phyloP scores from a whole-genome alignment of 2,797 vertebrate genomes.

The Sebastes glaucus region DNA sequence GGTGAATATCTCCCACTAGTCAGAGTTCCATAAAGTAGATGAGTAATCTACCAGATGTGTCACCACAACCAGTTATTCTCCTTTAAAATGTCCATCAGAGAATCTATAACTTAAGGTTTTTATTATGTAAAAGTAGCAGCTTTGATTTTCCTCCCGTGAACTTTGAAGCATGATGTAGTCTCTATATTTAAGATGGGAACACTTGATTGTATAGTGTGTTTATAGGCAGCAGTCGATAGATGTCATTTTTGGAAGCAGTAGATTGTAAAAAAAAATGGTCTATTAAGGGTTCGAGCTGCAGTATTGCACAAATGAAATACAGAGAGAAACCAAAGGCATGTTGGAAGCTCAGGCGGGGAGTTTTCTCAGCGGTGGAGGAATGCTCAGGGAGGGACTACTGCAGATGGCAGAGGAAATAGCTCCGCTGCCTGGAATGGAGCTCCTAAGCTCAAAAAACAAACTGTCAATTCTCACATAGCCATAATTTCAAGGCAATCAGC shows the following conservation, averaged over 20 bases:
- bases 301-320: constrained; percentile 68
- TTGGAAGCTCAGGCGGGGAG: constrained; percentile 80
- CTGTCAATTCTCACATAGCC: constrained; percentile 67
- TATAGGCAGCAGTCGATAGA: constrained; percentile 49
- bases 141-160: constrained; percentile 29
- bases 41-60: constrained; percentile 64
- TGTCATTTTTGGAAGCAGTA: constrained; percentile 45
- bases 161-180: constrained; percentile 26
- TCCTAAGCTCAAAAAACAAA: constrained; percentile 78
- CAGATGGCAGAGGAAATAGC: constrained; percentile 85
- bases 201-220: constrained; percentile 62
- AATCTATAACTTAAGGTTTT: constrained; percentile 6
- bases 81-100: constrained; percentile 20
- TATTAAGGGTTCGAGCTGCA: constrained; percentile 60
- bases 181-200: constrained; percentile 52
- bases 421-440: constrained; percentile 77
- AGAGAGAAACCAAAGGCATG: constrained; percentile 80
- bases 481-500: constrained; percentile 48
- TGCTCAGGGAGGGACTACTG: constrained; percentile 83
- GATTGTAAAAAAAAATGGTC: constrained; percentile 51
- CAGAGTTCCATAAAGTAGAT: constrained; percentile 38
- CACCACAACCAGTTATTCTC: constrained; percentile 14
- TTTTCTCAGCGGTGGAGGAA: constrained; percentile 85
- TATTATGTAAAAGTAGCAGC: constrained; percentile 8
- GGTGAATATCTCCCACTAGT: constrained; percentile 41